phyloP scores from a whole-genome alignment of 2,797 vertebrate genomes.

The Bucorvus abyssinicus region DNA sequence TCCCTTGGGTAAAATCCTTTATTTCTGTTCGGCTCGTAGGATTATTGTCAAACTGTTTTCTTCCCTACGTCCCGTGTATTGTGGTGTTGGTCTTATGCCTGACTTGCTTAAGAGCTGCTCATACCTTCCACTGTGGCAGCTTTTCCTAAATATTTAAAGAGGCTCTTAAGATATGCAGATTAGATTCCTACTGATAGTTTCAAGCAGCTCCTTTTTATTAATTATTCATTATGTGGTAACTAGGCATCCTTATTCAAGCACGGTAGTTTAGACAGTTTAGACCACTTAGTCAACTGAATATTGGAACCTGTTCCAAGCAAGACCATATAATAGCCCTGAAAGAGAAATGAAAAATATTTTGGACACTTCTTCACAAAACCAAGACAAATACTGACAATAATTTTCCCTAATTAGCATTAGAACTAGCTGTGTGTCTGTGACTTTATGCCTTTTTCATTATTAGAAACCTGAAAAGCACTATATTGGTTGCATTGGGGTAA shows the following conservation, averaged over 20 bases:
- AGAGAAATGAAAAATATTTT: constrained; percentile 18
- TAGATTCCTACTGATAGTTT: constrained; percentile 60
- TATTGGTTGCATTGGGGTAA: neutral
- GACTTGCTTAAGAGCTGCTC: neutral
- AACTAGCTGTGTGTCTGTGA: neutral
- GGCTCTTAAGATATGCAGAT: constrained; percentile 67
- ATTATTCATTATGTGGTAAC: constrained; percentile 66
- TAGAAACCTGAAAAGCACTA: neutral
- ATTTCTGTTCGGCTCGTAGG: neutral
- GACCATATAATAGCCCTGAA: neutral
- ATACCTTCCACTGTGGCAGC: constrained; percentile 33
- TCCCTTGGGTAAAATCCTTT: neutral
- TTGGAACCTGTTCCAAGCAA: constrained; percentile 9
- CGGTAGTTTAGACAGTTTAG: constrained; percentile 26
- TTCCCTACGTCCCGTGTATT: neutral
- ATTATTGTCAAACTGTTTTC: neutral
- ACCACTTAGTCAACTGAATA: constrained; percentile 12
- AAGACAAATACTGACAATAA: neutral
- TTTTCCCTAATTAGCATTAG: neutral
- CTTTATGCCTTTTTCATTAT: neutral
- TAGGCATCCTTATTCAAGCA: constrained; percentile 45
- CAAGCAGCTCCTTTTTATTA: constrained; percentile 52
- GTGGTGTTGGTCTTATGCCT: neutral
- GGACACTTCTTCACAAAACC: neutral
- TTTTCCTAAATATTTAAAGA: constrained; percentile 73